Conservation (phyloP, 2,113 vertebrate genomes). For the Notothenia rossii region DNA sequence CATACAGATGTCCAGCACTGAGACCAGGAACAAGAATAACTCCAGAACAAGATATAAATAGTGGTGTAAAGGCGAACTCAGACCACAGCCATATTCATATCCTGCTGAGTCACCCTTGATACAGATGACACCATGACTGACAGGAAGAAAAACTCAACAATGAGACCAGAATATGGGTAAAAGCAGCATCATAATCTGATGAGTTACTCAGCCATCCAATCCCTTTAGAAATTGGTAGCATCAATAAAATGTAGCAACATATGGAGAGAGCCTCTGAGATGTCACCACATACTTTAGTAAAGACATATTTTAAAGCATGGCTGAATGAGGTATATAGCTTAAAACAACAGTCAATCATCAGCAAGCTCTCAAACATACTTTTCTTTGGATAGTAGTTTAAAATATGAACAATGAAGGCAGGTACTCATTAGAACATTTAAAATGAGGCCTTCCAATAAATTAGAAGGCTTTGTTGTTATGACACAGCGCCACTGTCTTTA, state of each 20-base stretch:
- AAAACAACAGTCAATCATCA: background rate
- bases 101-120: constrained; percentile 44
- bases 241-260: background rate
- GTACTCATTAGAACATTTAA: background rate
- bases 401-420: too few relatives aligned
- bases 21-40: constrained; percentile 62
- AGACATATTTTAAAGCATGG: background rate
- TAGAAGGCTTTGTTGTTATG: constrained; percentile 11
- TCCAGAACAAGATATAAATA: constrained; percentile 54
- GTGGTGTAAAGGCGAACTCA: constrained; percentile 41
- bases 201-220: constrained; percentile 13
- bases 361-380: too few relatives aligned
- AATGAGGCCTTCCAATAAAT: background rate
- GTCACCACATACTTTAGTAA: background rate
- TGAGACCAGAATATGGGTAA: background rate
- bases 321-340: background rate
- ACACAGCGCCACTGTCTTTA: constrained; percentile 28
- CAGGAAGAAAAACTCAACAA: constrained; percentile 48
- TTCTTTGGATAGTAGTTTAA: too few relatives aligned
- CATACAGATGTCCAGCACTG: constrained; percentile 83
- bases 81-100: constrained; percentile 39
- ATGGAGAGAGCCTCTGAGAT: background rate
- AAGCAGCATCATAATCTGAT: constrained; percentile 4
- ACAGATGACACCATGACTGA: constrained; percentile 24
- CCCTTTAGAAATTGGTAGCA: background rate